Evolutionary conservation across 2,113 vertebrate species (phyloP).

Genomic region (Bubo scandiacus): DNA sequence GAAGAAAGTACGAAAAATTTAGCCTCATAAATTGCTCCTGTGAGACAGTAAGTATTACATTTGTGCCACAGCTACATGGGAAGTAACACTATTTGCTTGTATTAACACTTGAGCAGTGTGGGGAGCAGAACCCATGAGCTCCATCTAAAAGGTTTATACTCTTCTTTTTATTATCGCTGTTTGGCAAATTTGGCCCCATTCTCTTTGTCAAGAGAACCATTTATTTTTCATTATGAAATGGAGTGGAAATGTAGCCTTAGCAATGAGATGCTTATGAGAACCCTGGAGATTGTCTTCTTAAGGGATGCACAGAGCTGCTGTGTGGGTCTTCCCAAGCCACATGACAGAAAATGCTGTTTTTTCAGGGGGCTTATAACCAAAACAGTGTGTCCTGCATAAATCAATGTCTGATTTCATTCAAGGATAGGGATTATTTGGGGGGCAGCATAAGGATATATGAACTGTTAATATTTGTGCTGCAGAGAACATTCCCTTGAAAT

Average conservation of each 20-base stretch:
- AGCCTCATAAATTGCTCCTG: background rate
- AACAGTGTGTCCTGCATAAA: fast-evolving
- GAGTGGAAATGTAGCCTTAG: background rate
- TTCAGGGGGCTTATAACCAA: background rate
- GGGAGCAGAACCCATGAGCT: background rate
- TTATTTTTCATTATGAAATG: background rate
- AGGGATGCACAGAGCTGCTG: background rate
- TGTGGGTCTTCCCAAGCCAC: background rate
- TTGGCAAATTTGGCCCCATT: background rate
- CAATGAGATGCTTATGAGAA: background rate
- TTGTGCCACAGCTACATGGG: background rate
- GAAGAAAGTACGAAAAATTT: background rate
- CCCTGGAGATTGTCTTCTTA: background rate
- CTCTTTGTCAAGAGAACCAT: background rate
- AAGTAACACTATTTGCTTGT: background rate
- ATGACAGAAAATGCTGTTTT: background rate
- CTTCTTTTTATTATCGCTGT: background rate
- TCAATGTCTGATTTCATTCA: background rate
- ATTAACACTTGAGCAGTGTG: background rate
- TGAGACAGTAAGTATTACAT: background rate
- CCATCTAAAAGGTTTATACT: background rate
- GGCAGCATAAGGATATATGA: background rate
- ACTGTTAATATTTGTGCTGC: background rate
- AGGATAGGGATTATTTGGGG: background rate
- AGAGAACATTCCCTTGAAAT: background rate